Evolutionary conservation across 2,797 vertebrate genomes (phyloP).

Genomic region (Allobates femoralis): DNA sequence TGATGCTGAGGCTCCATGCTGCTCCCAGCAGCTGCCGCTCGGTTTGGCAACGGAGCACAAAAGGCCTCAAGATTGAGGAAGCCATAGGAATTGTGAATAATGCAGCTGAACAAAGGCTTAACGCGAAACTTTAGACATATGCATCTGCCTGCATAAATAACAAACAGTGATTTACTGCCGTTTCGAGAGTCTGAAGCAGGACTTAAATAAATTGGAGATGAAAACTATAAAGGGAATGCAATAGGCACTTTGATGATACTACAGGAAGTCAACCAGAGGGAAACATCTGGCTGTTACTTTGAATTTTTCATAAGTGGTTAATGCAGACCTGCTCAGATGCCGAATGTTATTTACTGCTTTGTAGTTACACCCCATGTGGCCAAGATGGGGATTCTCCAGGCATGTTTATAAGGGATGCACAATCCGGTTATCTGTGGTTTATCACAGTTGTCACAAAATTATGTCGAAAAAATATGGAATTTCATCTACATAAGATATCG

Average conservation of each 20-base stretch:
- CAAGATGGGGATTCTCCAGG: not conserved
- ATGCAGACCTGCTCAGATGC: constrained; percentile 16
- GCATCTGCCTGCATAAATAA: constrained; percentile 57
- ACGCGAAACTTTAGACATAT: constrained; percentile 57
- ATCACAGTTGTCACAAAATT: not conserved
- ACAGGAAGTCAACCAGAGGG: constrained; percentile 34
- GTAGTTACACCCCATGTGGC: not conserved
- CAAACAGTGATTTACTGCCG: constrained; percentile 29
- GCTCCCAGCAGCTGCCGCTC: constrained; percentile 43
- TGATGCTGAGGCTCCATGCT: constrained; percentile 12
- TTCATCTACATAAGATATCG: not conserved
- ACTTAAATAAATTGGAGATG: constrained; percentile 55
- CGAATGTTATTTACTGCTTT: constrained; percentile 21
- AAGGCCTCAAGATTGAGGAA: constrained; percentile 41
- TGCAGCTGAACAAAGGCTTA: constrained; percentile 48
- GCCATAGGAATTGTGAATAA: constrained; percentile 51
- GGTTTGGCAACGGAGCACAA: constrained; percentile 28
- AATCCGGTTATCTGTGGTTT: not conserved
- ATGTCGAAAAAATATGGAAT: too few species aligned
- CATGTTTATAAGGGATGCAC: not conserved
- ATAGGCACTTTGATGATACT: constrained; percentile 49
- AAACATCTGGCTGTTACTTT: constrained; percentile 46
- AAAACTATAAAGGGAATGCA: constrained; percentile 52
- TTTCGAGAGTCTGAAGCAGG: constrained; percentile 33
- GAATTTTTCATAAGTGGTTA: constrained; percentile 53